A percentile compares a stretch with the other conserved stretches of the same genome.
Evolutionary conservation across 2,797 vertebrate genomes (phyloP).

Genomic region (Pseudomugil tenellus): DNA sequence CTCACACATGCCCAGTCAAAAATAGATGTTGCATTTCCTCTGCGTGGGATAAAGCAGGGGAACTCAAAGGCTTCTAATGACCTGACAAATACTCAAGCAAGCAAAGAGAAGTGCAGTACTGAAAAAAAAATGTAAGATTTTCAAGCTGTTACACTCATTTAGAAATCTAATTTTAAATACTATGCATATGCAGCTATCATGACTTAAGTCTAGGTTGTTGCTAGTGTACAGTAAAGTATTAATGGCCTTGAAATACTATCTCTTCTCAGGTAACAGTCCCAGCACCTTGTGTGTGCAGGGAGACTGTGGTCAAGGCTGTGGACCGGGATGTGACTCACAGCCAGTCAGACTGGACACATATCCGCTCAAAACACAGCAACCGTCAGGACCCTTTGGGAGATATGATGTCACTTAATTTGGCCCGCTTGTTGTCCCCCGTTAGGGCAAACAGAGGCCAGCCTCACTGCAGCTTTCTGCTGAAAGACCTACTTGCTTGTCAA

Average conservation of each 20-base stretch:
- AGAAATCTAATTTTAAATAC: background rate
- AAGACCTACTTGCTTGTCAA: slow-evolving; percentile 19
- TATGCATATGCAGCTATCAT: background rate
- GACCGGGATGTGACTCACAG: slow-evolving; percentile 59
- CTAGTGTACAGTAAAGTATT: slow-evolving; percentile 17
- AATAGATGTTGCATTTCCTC: slow-evolving; percentile 77
- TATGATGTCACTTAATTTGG: slow-evolving; percentile 69
- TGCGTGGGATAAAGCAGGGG: slow-evolving; percentile 59
- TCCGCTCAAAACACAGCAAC: slow-evolving; percentile 71
- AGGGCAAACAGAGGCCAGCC: slow-evolving; percentile 35
- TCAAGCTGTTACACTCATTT: slow-evolving; percentile 3
- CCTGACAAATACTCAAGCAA: slow-evolving; percentile 51
- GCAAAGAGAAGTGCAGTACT: slow-evolving; percentile 12
- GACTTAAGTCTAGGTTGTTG: slow-evolving; percentile 1
- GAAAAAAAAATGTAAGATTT: slow-evolving; percentile 31
- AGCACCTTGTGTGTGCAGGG: slow-evolving; percentile 20
- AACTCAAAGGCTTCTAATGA: slow-evolving; percentile 49
- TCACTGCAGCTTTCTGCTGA: slow-evolving; percentile 32
- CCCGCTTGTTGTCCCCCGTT: slow-evolving; percentile 27
- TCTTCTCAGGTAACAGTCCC: slow-evolving; percentile 31
- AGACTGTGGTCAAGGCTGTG: slow-evolving; percentile 28
- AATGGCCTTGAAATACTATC: slow-evolving; percentile 19
- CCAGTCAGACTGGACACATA: slow-evolving; percentile 64
- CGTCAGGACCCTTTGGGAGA: slow-evolving; percentile 72
- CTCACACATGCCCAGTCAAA: slow-evolving; percentile 69